Evolutionary conservation across 2,797 vertebrate genomes (phyloP).

Genomic region (Sylvilagus floridanus): DNA sequence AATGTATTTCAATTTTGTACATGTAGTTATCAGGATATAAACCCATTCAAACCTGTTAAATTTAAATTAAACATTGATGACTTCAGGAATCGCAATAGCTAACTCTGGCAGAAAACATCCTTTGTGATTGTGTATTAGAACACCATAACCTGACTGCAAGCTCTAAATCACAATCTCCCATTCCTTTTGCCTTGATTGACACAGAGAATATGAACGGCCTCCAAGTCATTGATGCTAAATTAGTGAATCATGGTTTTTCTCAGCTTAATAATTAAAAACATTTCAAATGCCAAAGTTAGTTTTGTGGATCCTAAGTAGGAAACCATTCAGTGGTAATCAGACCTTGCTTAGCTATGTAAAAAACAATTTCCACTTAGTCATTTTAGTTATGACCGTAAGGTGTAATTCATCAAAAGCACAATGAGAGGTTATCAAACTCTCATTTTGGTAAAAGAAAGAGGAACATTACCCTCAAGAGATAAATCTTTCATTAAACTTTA

Average conservation of each 20-base stretch:
- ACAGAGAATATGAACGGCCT: background rate
- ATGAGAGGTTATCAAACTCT: conserved; percentile 88
- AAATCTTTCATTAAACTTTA: conserved; percentile 89
- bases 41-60: background rate
- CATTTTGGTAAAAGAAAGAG: conserved; percentile 84
- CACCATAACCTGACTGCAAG: background rate
- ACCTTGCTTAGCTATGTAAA: conserved; percentile 73
- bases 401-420: conserved; percentile 86
- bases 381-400: conserved; percentile 80
- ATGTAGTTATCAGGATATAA: background rate
- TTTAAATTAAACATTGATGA: conserved; percentile 58
- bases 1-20: background rate
- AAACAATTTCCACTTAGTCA: conserved; percentile 71
- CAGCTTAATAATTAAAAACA: conserved; percentile 67
- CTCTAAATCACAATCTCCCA: background rate
- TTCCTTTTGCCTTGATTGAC: background rate
- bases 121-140: conserved; percentile 29
- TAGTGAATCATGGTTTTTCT: conserved; percentile 19
- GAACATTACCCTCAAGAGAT: conserved; percentile 86
- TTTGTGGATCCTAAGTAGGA: background rate
- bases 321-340: conserved; percentile 30
- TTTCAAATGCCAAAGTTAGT: conserved; percentile 18
- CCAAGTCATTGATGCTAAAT: background rate
- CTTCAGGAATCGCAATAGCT: background rate
- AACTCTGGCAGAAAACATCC: background rate